Percentiles rank a stretch among this genome's conserved stretches.
Conservation (phyloP, 2,888 invertebrate genomes). For the Eupithecia dodoneata region DNA sequence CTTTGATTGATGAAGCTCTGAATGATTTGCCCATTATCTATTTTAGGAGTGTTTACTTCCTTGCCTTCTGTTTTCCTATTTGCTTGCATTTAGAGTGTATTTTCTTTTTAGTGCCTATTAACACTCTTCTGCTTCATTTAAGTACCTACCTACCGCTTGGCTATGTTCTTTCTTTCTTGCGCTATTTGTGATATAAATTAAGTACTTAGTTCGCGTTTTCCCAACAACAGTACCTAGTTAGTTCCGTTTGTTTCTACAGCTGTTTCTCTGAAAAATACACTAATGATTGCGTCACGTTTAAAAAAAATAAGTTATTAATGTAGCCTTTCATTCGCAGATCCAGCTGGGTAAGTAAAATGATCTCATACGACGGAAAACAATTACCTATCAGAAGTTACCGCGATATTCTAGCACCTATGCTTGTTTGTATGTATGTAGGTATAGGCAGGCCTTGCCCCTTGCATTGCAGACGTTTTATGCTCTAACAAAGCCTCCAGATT, state of each 20-base stretch:
- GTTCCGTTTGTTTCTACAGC: constrained; percentile 21
- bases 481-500: not conserved
- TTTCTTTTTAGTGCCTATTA: constrained; percentile 1
- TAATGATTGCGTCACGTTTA: constrained; percentile 26
- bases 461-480: not conserved
- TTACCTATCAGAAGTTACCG: not conserved
- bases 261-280: constrained; percentile 24
- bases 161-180: not conserved
- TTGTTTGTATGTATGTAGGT: not conserved
- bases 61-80: constrained; percentile 18
- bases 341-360: constrained; percentile 30
- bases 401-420: no score
- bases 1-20: constrained; percentile 36
- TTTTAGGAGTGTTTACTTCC: constrained; percentile 36
- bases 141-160: not conserved
- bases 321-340: constrained; percentile 33
- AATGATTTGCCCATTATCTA: constrained; percentile 33
- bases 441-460: not conserved
- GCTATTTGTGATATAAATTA: not conserved
- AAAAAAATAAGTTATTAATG: constrained; percentile 20
- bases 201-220: not conserved
- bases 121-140: not conserved
- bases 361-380: not conserved
- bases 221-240: not conserved
- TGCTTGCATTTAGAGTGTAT: constrained; percentile 21